Evolutionary conservation across 2,888 invertebrate species (phyloP), one percentile per base, ranked within the genome.

Genomic region (Deladenus siricidicola): DNA sequence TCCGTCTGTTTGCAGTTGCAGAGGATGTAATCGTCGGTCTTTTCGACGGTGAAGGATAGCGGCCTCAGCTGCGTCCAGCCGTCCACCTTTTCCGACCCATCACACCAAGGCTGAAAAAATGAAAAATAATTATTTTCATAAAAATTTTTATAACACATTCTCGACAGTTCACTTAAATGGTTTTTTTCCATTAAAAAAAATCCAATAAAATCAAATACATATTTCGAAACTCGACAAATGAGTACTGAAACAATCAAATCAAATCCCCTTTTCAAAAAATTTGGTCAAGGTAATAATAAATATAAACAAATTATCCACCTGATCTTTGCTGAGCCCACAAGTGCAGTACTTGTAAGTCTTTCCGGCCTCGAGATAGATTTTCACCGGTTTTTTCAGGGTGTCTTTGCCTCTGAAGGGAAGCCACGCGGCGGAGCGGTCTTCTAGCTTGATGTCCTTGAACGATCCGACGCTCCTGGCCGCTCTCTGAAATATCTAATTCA

Each of bases 1-100:
- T 85, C 85, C 0, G 93, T 91, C 79, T 93, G 93, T 81, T 98
- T 98, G 80, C 98, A 98, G 79, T 90, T 90, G 80, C 98, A 98
- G n/a, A 98, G 82, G 89, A 90, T 92, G 79, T 71, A 71, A 21
- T 90, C 89, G 73, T 89, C 89, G 0, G 87, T 87, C 82, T 91
- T 87, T 53, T 86, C 85, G 1, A 62, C 62, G 49, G 54, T 45
- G 45, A 59, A 60, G 6, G 42, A 43, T 23, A 59, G 34, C 4
- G 21, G 21, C 19, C 26, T 8, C 23, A 23, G 21, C 3, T 28
- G 10, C 1, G 50, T 50, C 19, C 28, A 19, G 2, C 50, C 50
- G 1, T 1, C 1, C 8, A 4, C 50, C 4, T 50, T 8, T 1
- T 50, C 50, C 19, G 2, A 24, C 1, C 50, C 50, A 21, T 50